Base-by-base conservation (phyloP, 2,113 vertebrate genomes). In the Eretmochelys imbricata region DNA sequence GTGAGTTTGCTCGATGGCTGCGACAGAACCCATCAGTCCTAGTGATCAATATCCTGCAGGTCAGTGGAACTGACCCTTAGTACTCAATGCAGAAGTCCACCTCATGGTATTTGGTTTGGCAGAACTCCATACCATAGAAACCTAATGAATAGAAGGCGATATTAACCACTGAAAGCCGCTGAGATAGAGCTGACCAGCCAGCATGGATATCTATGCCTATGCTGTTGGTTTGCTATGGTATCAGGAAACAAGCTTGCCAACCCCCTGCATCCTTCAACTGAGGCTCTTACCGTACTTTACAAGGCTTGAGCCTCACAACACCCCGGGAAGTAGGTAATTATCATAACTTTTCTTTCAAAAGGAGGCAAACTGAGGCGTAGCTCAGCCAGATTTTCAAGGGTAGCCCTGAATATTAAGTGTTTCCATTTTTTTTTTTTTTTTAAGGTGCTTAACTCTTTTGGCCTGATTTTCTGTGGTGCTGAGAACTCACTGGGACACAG, bases 11-110 rank as follows among this genome's bases (percentile, higher is more conserved):
- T 82, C 89, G 81, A 89, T 84, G 75, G 55, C 50, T 72, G 55
- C 27, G 81, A 79, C 24, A 93, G 83, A 82, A 87, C 81, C 81
- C 46, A 69, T 93, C 95, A 93, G 55, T 93, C 87, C 83, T 54
- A 69, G 50, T 85, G 76, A 88, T 95, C 93, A 46, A 87, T 90
- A 89, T 38, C 79, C 90, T 89, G 65, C 69, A 62, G 83, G 91
- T 91, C 92, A 83, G 46, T n/a, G 65, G 92, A 96, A 29, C 22
- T 80, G 57, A 72, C 49, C 50, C 89, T n/a, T 38, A 78, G 49
- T 27, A 38, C 85, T 93, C 20, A 79, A 4, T 79, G 29, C 57
- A 48, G 17, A 7, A 27, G 85, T 87, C 92, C 50, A 3, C 38
- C 81, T 82, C 69, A 14, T 29, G 80, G 78, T 62, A 38, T 35